These are phyloP conservation scores for Himalopsyche japonica DNA, from an alignment of 2,888 invertebrate species.

Conservation along the genomic window DNA sequence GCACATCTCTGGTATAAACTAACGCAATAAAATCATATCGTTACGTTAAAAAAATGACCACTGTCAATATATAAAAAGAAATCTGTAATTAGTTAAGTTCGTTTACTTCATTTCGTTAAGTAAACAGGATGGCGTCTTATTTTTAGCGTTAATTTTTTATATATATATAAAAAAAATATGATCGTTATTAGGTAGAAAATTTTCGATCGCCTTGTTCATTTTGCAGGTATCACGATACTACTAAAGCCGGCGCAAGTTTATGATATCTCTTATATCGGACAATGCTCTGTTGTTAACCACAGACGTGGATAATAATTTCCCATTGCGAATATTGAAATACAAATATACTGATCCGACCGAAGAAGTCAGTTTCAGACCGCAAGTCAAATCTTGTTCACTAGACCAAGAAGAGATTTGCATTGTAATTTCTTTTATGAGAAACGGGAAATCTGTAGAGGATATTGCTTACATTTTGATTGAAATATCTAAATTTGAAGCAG, in stretches of 20 bases:
- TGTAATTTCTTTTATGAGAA: background rate
- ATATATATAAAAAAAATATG: too few species aligned
- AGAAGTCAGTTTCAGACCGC: background rate
- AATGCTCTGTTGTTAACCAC: background rate
- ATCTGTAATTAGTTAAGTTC: too few species aligned
- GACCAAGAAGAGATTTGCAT: background rate
- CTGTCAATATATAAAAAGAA: too few species aligned
- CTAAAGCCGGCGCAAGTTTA: background rate
- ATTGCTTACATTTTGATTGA: too few species aligned
- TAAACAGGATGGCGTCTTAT: too few species aligned
- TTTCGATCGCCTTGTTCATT: background rate
- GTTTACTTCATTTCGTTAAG: too few species aligned
- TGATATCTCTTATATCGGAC: background rate
- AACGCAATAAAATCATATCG: too few species aligned
- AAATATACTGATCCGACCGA: background rate
- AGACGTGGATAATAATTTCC: background rate
- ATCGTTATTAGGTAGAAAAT: too few species aligned
- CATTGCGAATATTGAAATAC: background rate
- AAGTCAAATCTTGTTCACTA: background rate
- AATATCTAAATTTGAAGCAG: too few species aligned
- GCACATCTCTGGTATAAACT: too few species aligned
- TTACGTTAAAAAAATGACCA: too few species aligned
- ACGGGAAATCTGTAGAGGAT: background rate
- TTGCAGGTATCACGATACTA: background rate
- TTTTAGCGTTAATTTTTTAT: too few species aligned